Percentiles rank a stretch among this genome's conserved stretches.
These are phyloP conservation scores for Rhagophthalmus giganteus DNA, from an alignment of 2,888 invertebrate genomes.

Conservation along the genomic window DNA sequence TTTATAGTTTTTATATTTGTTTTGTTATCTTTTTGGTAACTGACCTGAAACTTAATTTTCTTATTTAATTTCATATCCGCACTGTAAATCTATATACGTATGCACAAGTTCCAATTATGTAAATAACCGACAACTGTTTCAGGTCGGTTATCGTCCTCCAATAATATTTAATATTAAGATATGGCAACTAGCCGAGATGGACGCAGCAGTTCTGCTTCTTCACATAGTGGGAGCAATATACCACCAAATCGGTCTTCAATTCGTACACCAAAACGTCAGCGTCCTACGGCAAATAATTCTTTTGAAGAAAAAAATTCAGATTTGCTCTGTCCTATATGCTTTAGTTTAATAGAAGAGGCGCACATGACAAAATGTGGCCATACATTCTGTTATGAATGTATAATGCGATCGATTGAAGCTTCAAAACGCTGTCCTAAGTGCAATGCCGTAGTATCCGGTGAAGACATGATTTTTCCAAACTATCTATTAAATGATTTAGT, in stretches of 20 bases:
- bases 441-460: conserved; percentile 68
- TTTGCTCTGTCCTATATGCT: conserved; percentile 62
- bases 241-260: conserved; percentile 53
- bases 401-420: conserved; percentile 67
- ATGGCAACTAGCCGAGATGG: conserved; percentile 55
- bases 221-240: conserved; percentile 51
- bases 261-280: conserved; percentile 58
- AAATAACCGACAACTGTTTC: conserved; percentile 57
- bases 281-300: conserved; percentile 62
- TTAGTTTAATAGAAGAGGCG: conserved; percentile 85
- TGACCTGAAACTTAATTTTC: conserved; percentile 45
- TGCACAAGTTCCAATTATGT: background rate
- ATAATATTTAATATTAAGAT: conserved; percentile 23
- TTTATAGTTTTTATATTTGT: conserved; percentile 1
- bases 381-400: conserved; percentile 86
- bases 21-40: conserved; percentile 31
- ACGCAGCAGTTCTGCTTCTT: conserved; percentile 55
- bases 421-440: conserved; percentile 82
- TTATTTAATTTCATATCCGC: conserved; percentile 6
- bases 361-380: conserved; percentile 92
- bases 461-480: conserved; percentile 82
- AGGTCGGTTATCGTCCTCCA: conserved; percentile 55
- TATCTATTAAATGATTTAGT: conserved; percentile 82
- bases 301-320: conserved; percentile 54
- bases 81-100: background rate